These are phyloP conservation scores for Octodonta nipae DNA, from an alignment of 2,888 invertebrate genomes.

Conservation along the genomic window DNA sequence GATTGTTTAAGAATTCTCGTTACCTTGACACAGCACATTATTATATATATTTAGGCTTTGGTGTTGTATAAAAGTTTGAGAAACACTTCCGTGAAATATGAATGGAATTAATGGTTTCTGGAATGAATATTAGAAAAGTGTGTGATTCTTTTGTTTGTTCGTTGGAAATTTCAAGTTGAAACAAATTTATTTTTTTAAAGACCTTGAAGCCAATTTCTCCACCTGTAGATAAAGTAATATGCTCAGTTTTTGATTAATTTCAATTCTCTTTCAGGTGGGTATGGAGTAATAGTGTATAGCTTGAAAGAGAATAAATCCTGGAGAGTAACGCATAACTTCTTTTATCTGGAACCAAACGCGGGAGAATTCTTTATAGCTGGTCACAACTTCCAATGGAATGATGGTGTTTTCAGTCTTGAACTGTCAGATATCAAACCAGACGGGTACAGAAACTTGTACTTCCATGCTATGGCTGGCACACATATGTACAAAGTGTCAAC, in stretches of 20 bases:
- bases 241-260: background rate
- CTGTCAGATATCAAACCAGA: constrained; percentile 40
- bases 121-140: too few species aligned
- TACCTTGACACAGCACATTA: too few species aligned
- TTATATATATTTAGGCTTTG: too few species aligned
- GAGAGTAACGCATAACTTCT: constrained; percentile 57
- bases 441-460: constrained; percentile 52
- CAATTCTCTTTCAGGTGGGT: constrained; percentile 29
- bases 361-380: constrained; percentile 56
- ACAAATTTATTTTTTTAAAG: too few species aligned
- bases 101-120: too few species aligned
- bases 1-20: too few species aligned
- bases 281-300: constrained; percentile 43
- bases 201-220: too few species aligned
- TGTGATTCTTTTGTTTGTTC: too few species aligned
- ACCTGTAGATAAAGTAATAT: background rate
- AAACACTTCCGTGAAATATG: too few species aligned
- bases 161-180: too few species aligned
- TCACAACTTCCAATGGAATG: constrained; percentile 63
- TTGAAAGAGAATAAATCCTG: constrained; percentile 40
- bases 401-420: constrained; percentile 63
- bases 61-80: too few species aligned
- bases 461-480: constrained; percentile 64
- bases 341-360: constrained; percentile 55
- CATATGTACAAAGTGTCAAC: constrained; percentile 60